These are phyloP conservation scores for Clitarchus hookeri DNA, from an alignment of 2,888 invertebrate genomes.

Conservation along the genomic window DNA sequence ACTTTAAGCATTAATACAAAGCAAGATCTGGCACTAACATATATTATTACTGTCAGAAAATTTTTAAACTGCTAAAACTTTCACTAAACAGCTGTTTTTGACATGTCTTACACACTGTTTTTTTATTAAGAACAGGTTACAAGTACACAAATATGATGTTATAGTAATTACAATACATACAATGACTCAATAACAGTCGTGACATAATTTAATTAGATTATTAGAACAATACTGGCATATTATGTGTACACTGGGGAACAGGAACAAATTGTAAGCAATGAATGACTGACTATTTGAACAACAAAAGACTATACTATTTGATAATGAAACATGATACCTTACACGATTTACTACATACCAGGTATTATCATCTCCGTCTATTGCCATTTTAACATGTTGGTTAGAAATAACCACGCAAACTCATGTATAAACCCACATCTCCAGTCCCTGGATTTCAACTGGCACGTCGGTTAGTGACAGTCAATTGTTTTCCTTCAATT, in stretches of 20 bases:
- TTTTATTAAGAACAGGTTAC: no score
- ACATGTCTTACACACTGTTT: not conserved
- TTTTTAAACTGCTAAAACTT: not conserved
- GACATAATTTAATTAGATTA: not conserved
- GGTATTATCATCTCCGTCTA: slow-evolving; percentile 65
- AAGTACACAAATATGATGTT: no score
- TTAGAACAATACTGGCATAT: not conserved
- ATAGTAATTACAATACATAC: not conserved
- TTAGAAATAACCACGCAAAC: not conserved
- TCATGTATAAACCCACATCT: not conserved
- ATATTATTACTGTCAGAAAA: not conserved
- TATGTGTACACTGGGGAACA: no score
- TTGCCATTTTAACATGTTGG: slow-evolving; percentile 58
- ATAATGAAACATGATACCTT: not conserved
- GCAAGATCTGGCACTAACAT: not conserved
- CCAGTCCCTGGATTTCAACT: not conserved
- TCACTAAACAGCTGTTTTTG: not conserved
- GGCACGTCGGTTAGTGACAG: not conserved
- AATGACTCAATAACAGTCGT: not conserved
- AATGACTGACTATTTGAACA: not conserved
- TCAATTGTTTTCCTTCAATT: slow-evolving; percentile 4
- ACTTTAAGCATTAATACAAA: not conserved
- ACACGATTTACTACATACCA: slow-evolving; percentile 58
- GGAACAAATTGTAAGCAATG: not conserved
- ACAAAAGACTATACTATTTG: not conserved